Evolutionary conservation across 64 coral and sea anemone genomes (phyloP), one percentile per base, ranked within the genome.

Genomic region (Porites australiensis): DNA sequence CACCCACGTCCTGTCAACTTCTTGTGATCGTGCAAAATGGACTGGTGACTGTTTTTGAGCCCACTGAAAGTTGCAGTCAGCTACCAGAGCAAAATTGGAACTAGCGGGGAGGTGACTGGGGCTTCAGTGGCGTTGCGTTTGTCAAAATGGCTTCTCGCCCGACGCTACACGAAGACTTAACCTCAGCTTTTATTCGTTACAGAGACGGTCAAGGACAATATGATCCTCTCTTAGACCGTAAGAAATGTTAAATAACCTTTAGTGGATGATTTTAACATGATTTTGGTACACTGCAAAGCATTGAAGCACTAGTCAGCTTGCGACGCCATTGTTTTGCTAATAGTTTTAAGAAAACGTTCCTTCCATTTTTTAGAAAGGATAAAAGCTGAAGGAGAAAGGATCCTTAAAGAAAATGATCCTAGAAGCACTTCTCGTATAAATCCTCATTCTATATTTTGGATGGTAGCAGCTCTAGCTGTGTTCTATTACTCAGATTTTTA

Each of bases 401-500:
- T 99, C 62, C 79, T 99, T 37, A 74, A 96, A 48, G 91, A 93
- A 44, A 93, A 99, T 79, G 88, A 94, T 23, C 95, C 94, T 48
- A 78, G 65, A 75, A 90, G 66, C 43, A 96, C 61, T 67, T 95
- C 74, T 64, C 94, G 94, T 20, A 93, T 99, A 54, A 99, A 96
- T 79, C 84, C 58, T 5, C 98, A 99, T 75, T 96, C 94, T 37
- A 75, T 99, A n/a, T 96, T 99, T 78, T 99, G 98, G 98, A 99
- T 99, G 98, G 89, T 96, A 47, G 94, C 98, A 58, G 90, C 94
- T 2, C 91, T 99, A 86, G 84, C 66, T 76, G 98, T 99, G 45
- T 99, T 94, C 76, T 99, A 99, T 85, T 99, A 99, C 52, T 92
- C 94, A 53, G 98, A 99, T 45, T 99, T 99, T 75, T 99, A 99